These are phyloP conservation scores for Bombus consobrinus DNA, from an alignment of 1,140 invertebrate genomes.

Conservation along the genomic window DNA sequence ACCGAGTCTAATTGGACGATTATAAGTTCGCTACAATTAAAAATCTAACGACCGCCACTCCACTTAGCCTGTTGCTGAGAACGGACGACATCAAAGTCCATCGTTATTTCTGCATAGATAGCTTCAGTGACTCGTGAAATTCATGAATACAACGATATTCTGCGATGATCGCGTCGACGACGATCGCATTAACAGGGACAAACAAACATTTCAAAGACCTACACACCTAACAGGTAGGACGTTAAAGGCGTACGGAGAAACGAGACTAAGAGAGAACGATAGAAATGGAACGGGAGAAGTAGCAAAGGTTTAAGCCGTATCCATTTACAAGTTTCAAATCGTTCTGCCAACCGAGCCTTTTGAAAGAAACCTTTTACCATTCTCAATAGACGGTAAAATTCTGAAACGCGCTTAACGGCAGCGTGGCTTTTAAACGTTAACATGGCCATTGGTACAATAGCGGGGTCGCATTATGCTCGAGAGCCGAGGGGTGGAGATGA, in stretches of 20 bases:
- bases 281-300: conserved; percentile 16
- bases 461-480: conserved; percentile 73
- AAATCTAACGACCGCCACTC: neutral
- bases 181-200: conserved; percentile 22
- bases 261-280: conserved; percentile 10
- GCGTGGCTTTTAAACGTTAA: conserved; percentile 77
- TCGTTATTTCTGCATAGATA: neutral
- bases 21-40: conserved; percentile 27
- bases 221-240: conserved; percentile 30
- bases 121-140: conserved; percentile 3
- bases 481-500: conserved; percentile 44
- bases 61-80: conserved; percentile 9
- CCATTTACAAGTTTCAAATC: conserved; percentile 77
- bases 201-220: conserved; percentile 52
- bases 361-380: conserved; percentile 77
- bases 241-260: neutral
- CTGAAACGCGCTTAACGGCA: conserved; percentile 71
- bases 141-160: conserved; percentile 12
- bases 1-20: neutral
- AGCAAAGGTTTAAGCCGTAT: conserved; percentile 69
- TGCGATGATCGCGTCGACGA: no score
- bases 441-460: conserved; percentile 68
- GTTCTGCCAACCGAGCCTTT: conserved; percentile 69
- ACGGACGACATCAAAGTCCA: conserved; percentile 4
- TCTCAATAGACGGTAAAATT: conserved; percentile 76